Conservation (phyloP, 2,797 vertebrate species). For the Falco concolor region DNA sequence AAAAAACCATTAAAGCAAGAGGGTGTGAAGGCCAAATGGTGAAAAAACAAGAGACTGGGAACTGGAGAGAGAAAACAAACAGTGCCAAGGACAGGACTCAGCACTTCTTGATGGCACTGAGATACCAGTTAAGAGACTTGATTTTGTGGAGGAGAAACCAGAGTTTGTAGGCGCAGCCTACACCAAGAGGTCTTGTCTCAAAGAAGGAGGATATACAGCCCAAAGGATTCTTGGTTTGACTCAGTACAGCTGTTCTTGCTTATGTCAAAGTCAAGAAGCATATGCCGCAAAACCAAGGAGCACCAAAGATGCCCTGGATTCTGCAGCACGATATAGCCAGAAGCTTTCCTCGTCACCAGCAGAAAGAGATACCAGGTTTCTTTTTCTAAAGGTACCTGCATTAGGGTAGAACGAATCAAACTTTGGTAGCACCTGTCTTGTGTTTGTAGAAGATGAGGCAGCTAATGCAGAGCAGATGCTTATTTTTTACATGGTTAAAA, state of each 20-base stretch:
- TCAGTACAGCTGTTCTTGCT: background rate
- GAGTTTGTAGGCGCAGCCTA: background rate
- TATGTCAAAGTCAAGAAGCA: background rate
- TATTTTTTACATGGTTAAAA: background rate
- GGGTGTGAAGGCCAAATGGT: background rate
- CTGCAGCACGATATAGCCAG: background rate
- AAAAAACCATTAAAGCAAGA: background rate
- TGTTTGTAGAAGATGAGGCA: constrained; percentile 11
- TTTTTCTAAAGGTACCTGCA: background rate
- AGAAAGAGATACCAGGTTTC: background rate
- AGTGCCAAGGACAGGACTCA: background rate
- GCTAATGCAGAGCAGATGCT: background rate
- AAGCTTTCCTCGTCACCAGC: background rate
- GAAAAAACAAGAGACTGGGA: background rate
- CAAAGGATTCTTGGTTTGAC: background rate
- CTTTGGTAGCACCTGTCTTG: background rate
- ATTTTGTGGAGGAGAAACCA: background rate
- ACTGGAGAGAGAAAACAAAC: background rate
- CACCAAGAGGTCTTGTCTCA: fast-evolving
- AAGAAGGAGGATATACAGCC: background rate
- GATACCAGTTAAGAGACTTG: background rate
- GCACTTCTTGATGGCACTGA: background rate
- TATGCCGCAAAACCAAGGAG: background rate
- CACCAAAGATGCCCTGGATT: background rate
- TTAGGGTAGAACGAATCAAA: background rate